Percentiles rank a stretch among this genome's conserved stretches.
These are phyloP conservation scores for Apamea anceps DNA, from an alignment of 2,888 invertebrate species.

Conservation along the genomic window DNA sequence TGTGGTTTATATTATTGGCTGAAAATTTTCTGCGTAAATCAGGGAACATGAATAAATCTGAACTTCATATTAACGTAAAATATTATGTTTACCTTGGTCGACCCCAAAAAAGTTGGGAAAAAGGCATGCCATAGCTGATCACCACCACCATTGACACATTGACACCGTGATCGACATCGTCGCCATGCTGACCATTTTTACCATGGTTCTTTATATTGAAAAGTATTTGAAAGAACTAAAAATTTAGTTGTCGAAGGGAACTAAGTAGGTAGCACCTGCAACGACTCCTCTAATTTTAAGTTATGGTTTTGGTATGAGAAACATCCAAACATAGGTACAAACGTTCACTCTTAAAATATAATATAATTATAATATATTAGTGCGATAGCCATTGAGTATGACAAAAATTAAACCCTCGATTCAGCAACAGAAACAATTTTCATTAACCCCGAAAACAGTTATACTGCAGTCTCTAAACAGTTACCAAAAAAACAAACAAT, in stretches of 20 bases:
- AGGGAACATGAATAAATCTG: slow-evolving; percentile 48
- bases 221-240: background rate
- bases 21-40: slow-evolving; percentile 55
- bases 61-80: background rate
- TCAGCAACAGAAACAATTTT: background rate
- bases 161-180: too few species aligned
- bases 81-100: slow-evolving; percentile 14
- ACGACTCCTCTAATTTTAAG: background rate
- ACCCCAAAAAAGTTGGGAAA: background rate
- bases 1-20: slow-evolving; percentile 69
- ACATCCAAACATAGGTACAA: too few species aligned
- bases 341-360: too few species aligned
- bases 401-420: background rate
- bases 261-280: background rate
- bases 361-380: too few species aligned
- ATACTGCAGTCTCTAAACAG: slow-evolving; percentile 9
- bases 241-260: background rate
- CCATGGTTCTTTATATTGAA: background rate
- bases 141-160: too few species aligned
- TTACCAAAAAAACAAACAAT: slow-evolving; percentile 31
- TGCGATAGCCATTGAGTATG: too few species aligned
- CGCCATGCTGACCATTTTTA: background rate
- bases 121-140: too few species aligned
- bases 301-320: background rate
- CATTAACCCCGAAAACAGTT: background rate